These are phyloP conservation scores for Cricetomys ansorgei DNA, from an alignment of 2,113 vertebrate genomes.

Conservation along the genomic window DNA sequence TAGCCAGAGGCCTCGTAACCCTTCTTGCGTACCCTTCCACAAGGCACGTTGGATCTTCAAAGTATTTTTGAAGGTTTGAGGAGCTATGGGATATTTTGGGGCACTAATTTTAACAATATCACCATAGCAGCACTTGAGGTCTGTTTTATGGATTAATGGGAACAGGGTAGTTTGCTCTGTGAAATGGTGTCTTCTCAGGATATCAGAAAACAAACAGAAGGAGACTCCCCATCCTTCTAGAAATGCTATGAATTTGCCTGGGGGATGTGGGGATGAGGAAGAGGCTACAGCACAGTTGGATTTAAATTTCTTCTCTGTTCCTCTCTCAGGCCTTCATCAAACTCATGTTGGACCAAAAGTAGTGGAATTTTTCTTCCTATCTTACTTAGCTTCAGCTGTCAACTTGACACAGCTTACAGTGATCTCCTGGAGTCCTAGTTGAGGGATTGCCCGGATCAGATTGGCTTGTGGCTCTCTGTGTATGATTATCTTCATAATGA, in stretches of 20 bases:
- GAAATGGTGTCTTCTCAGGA: background rate
- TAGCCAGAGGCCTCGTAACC: background rate
- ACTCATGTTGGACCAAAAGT: background rate
- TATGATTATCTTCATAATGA: background rate
- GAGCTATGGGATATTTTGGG: background rate
- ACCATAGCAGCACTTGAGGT: background rate
- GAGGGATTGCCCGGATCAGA: background rate
- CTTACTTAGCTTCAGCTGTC: background rate
- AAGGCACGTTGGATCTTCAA: background rate
- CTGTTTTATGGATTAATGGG: background rate
- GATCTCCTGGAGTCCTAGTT: background rate
- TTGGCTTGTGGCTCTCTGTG: too few relatives aligned
- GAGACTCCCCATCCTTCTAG: background rate
- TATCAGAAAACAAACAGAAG: background rate
- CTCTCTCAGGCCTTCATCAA: background rate
- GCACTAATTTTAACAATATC: background rate
- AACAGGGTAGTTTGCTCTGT: background rate
- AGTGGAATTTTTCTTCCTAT: background rate
- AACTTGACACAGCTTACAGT: background rate
- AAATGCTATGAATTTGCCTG: background rate
- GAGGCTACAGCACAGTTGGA: background rate
- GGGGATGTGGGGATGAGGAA: background rate
- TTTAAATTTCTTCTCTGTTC: background rate
- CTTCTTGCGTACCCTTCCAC: background rate
- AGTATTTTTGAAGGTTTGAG: background rate